phyloP scores from a whole-genome alignment of 2,113 vertebrate species.

The Opisthocomus hoazin region DNA sequence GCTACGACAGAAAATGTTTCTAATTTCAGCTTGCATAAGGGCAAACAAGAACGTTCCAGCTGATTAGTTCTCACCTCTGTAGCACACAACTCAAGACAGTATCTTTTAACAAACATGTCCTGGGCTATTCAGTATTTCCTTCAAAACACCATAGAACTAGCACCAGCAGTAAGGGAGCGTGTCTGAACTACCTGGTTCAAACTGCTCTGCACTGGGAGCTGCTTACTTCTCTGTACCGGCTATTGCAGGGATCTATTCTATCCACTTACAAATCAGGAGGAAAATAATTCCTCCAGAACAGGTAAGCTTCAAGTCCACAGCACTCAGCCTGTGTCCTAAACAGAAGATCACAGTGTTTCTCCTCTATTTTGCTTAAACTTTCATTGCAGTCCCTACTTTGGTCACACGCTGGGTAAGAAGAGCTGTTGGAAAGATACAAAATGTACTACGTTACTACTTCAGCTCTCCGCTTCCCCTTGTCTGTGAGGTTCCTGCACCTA shows the following conservation, averaged over 20 bases:
- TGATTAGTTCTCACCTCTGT: background rate
- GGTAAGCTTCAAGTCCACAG: background rate
- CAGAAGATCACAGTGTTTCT: background rate
- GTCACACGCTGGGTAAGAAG: background rate
- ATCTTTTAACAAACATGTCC: background rate
- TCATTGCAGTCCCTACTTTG: background rate
- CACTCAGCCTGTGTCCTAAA: background rate
- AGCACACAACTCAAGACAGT: background rate
- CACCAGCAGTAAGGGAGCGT: background rate
- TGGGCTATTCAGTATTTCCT: background rate
- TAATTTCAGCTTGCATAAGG: background rate
- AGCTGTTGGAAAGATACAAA: background rate
- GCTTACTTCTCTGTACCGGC: background rate
- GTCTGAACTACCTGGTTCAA: background rate
- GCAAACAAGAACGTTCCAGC: background rate
- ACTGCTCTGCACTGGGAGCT: background rate
- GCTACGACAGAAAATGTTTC: background rate
- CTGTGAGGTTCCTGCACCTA: background rate
- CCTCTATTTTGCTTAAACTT: background rate
- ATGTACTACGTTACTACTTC: background rate
- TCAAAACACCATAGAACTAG: background rate
- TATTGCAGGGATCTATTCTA: background rate
- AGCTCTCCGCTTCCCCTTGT: background rate
- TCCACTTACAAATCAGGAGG: background rate
- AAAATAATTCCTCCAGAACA: background rate